Evolutionary conservation across 2,888 invertebrate genomes (phyloP).

Genomic region (Amphimallon solstitiale): DNA sequence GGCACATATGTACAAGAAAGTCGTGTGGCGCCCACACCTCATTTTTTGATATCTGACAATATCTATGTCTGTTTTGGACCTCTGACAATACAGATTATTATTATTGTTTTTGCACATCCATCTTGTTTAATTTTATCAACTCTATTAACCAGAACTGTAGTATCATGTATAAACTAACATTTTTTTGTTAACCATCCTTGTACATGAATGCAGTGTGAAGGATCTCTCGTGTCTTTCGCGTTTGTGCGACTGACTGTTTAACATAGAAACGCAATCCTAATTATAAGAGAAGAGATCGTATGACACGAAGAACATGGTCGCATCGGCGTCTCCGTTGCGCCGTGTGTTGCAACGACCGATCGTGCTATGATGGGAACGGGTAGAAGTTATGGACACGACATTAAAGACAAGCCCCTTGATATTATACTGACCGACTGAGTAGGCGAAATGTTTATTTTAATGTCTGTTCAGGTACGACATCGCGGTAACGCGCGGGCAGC

Average conservation of each 20-base stretch:
- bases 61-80: no score
- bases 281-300: slow-evolving; percentile 28
- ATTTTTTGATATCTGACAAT: no score
- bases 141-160: no score
- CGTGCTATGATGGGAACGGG: slow-evolving; percentile 44
- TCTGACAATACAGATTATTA: no score
- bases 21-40: no score
- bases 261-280: slow-evolving; percentile 29
- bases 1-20: no score
- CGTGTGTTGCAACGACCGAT: slow-evolving; percentile 40
- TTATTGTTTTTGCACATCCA: no score
- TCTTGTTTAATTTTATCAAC: no score
- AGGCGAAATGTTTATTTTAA: slow-evolving; percentile 47
- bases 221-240: not conserved
- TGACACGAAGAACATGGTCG: slow-evolving; percentile 12
- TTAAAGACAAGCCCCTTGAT: slow-evolving; percentile 44
- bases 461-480: slow-evolving; percentile 26
- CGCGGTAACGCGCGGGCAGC: not conserved
- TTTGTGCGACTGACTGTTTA: slow-evolving; percentile 13
- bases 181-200: no score
- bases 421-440: slow-evolving; percentile 43
- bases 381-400: slow-evolving; percentile 46
- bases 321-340: slow-evolving; percentile 1
- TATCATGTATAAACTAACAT: no score
- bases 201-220: no score